Evolutionary conservation across 2,113 vertebrate genomes (phyloP), one percentile per base, ranked within the genome.

Genomic region (Pontoporia blainvillei): DNA sequence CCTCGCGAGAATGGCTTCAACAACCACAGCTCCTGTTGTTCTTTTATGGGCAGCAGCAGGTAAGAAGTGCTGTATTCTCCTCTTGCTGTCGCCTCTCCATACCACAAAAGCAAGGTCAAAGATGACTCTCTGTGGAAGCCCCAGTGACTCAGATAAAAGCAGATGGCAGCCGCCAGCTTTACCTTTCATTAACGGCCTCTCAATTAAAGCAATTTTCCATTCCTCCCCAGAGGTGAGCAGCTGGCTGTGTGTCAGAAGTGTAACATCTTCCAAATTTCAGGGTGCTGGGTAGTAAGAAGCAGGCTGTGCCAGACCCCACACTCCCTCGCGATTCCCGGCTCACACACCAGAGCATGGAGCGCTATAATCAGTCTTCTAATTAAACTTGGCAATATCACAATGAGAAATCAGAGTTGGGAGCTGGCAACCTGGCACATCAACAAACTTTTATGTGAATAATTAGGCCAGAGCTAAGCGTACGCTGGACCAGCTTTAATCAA

Each of bases 371-470:
- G 92, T 89, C 72, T 97, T 97, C 88, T 98, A 98, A 98, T 98
- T 97, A 98, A 97, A 86, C 59, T 14, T 98, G 98, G 98, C 97
- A 98, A 69, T 0, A 21, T 97, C 94, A 97, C 94, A 94, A 97
- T 84, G 75, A 97, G 97, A 98, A 98, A 71, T 59, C 89, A 98
- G 96, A 97, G 88, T 67, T 96, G 94, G 44, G 71, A 97, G 97
- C 36, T 98, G 97, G 97, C 97, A 97, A 54, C 71, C 71, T 67
- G 78, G 36, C 46, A 41, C 90, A 89, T 57, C 96, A 98, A 97
- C 97, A 97, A 78, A 91, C 94, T 98, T 98, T 97, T 90, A 97
- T 97, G 94, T 97, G 97, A 98, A 97, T 94, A 98, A 98, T 98
- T 97, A 98, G 97, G 87, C 76, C 96, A 91, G 20, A 97, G 95